phyloP scores from a whole-genome alignment of 2,888 invertebrate genomes.

The Craniophora ligustri region DNA sequence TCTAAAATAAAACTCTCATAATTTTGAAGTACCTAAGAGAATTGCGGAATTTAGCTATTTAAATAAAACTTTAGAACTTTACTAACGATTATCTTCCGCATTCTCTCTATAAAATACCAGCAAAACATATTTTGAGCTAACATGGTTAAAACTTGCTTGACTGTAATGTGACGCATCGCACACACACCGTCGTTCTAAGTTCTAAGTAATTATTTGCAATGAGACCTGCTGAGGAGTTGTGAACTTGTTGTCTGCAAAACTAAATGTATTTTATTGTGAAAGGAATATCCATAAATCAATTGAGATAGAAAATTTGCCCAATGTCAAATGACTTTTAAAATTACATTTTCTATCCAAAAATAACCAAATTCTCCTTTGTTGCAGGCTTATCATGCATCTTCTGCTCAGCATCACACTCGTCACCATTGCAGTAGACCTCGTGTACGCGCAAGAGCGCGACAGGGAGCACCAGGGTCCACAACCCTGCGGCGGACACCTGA shows the following conservation, averaged over 20 bases:
- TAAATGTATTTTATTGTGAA: no score
- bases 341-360: not conserved
- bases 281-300: no score
- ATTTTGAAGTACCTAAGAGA: no score
- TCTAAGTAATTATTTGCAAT: not conserved
- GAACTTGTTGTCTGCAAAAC: no score
- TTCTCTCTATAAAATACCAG: no score
- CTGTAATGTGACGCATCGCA: not conserved
- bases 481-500: conserved; percentile 91
- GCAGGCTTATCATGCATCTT: conserved; percentile 74
- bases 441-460: conserved; percentile 67
- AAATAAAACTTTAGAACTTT: no score
- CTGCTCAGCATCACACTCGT: conserved; percentile 75
- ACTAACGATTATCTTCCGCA: no score
- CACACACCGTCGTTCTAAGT: no score
- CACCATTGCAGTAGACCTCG: conserved; percentile 66
- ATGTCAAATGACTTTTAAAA: not conserved
- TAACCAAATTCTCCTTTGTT: conserved; percentile 56
- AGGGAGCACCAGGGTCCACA: conserved; percentile 79
- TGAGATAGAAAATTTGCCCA: not conserved
- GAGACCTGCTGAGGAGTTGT: no score
- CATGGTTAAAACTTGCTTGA: not conserved
- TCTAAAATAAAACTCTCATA: no score
- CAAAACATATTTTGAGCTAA: not conserved
- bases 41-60: no score